A percentile compares a stretch with the other conserved stretches of the same genome.
Evolutionary conservation across 2,113 vertebrate species (phyloP).

Genomic region (Camelus bactrianus): DNA sequence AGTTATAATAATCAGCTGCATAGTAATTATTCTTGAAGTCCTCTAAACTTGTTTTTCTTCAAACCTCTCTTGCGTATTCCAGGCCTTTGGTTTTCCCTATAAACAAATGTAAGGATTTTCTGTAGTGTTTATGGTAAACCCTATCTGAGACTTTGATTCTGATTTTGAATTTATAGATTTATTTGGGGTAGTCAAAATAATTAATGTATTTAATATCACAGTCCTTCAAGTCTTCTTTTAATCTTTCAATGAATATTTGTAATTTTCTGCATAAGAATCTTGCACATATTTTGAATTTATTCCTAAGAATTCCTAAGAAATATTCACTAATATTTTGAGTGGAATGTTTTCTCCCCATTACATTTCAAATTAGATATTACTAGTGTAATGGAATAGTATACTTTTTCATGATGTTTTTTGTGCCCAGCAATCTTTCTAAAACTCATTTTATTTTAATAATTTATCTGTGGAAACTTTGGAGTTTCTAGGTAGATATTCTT

Average conservation of each 20-base stretch:
- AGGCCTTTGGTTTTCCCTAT: not conserved
- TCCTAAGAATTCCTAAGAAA: not conserved
- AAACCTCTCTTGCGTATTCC: not conserved
- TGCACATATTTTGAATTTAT: not conserved
- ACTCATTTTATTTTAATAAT: constrained; percentile 37
- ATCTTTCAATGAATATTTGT: not conserved
- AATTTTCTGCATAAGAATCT: not conserved
- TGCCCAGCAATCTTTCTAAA: not conserved
- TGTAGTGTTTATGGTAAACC: not conserved
- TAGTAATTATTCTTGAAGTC: not conserved
- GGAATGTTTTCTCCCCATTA: not conserved
- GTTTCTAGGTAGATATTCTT: not conserved
- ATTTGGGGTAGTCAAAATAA: not conserved
- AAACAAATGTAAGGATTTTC: not conserved
- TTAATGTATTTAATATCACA: not conserved
- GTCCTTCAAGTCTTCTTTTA: not conserved
- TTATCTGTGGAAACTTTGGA: not conserved
- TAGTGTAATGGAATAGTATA: not conserved
- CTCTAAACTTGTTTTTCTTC: not conserved
- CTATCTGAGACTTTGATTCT: not conserved
- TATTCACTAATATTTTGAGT: not conserved
- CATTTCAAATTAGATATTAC: not conserved
- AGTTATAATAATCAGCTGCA: not conserved
- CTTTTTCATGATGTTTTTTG: not conserved
- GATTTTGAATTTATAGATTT: constrained; percentile 52